Conservation (phyloP, 2,888 invertebrate species). For the Lobophora halterata region DNA sequence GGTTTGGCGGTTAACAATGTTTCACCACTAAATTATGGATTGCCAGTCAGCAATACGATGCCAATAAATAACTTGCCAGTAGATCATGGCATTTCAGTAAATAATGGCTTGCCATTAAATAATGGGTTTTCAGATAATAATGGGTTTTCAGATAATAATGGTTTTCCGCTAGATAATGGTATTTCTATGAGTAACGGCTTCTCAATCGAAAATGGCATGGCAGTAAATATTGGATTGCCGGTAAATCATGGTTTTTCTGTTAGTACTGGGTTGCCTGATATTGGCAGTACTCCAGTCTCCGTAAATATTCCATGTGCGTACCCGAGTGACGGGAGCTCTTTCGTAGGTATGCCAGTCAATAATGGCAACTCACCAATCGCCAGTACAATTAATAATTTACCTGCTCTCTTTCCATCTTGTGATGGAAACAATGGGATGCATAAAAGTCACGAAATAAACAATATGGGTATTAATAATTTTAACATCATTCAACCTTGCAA, state of each 20-base stretch:
- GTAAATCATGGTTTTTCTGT: slow-evolving; percentile 2
- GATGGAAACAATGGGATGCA: too few relatives aligned
- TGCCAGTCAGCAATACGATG: background rate
- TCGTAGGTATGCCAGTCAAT: background rate
- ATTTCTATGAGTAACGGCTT: slow-evolving; percentile 3
- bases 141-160: slow-evolving; percentile 1
- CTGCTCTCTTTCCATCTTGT: too few relatives aligned
- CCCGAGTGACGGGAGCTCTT: background rate
- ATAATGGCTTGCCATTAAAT: slow-evolving; percentile 18
- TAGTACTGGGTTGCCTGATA: slow-evolving; percentile 18
- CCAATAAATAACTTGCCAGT: slow-evolving; percentile 2
- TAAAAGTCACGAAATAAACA: too few relatives aligned
- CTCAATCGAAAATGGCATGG: background rate
- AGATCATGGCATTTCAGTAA: slow-evolving; percentile 5
- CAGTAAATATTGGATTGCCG: slow-evolving; percentile 3
- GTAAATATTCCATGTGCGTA: background rate
- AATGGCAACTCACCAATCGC: background rate
- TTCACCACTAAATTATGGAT: slow-evolving; percentile 3
- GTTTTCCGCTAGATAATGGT: slow-evolving; percentile 2
- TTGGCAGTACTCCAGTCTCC: background rate
- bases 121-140: slow-evolving; percentile 2
- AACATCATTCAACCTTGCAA: background rate
- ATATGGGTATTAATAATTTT: background rate
- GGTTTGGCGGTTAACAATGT: slow-evolving; percentile 10
- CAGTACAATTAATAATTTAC: too few relatives aligned